These are phyloP conservation scores for Microtus oregoni DNA, from an alignment of 2,113 vertebrate genomes.

Conservation along the genomic window DNA sequence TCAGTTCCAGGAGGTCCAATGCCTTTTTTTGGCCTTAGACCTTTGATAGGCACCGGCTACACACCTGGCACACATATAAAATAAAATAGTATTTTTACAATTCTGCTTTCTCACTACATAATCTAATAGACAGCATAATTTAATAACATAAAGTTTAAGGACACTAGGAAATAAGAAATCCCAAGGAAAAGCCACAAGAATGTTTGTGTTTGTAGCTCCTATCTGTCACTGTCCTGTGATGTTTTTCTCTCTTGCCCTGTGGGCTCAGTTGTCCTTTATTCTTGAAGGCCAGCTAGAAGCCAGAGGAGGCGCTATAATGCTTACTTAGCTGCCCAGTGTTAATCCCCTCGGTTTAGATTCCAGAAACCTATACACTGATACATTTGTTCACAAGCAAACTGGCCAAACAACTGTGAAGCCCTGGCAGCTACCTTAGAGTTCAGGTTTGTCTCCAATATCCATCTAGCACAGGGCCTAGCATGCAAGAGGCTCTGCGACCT, in stretches of 20 bases:
- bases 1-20: background rate
- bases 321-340: background rate
- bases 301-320: background rate
- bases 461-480: background rate
- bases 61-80: background rate
- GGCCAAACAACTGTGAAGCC: constrained; percentile 41
- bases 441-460: background rate
- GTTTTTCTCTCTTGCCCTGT: background rate
- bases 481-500: no score
- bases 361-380: constrained; percentile 33
- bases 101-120: background rate
- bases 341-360: constrained; percentile 42
- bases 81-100: background rate
- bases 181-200: background rate
- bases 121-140: background rate
- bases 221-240: background rate
- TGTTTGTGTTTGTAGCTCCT: background rate
- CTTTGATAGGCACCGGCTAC: background rate
- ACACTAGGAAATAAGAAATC: background rate
- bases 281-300: background rate
- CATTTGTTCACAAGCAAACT: constrained; percentile 61
- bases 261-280: background rate
- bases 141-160: background rate
- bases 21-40: no score
- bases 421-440: background rate